Conservation (phyloP, 2,113 vertebrate genomes). For the Carassius gibelio region DNA sequence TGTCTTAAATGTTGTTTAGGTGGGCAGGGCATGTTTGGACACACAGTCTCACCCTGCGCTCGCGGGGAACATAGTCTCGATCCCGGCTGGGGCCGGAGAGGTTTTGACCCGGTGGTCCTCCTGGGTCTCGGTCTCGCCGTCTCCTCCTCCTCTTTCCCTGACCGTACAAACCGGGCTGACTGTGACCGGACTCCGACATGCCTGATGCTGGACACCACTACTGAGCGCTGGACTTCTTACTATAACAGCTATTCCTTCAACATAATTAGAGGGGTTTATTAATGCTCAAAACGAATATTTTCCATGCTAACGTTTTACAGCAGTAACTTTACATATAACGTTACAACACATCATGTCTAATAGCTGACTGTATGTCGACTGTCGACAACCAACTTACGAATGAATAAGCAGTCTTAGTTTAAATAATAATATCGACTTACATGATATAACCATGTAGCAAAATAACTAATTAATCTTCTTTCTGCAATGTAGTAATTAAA, state of each 20-base stretch:
- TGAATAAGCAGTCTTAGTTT: not conserved
- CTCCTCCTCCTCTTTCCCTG: constrained; percentile 81
- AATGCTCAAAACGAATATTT: not conserved
- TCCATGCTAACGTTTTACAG: not conserved
- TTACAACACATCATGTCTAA: not conserved
- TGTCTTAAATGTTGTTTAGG: not conserved
- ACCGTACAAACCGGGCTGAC: constrained; percentile 87
- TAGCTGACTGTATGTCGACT: not conserved
- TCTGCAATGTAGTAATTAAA: not conserved
- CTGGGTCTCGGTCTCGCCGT: constrained; percentile 80
- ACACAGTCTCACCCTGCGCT: constrained; percentile 72
- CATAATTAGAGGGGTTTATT: not conserved
- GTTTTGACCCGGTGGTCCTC: constrained; percentile 80
- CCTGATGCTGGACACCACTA: not conserved
- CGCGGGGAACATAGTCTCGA: constrained; percentile 83
- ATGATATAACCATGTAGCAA: not conserved
- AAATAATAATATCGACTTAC: not conserved
- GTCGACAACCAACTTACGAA: not conserved
- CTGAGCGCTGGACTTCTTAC: not conserved
- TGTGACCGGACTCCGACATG: constrained; percentile 92
- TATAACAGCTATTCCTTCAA: not conserved
- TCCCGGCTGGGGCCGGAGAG: constrained; percentile 87
- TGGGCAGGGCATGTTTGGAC: not conserved
- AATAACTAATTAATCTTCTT: not conserved
- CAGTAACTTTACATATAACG: not conserved